A percentile compares a stretch with the other conserved stretches of the same genome.
These are phyloP conservation scores for Pristionchus pacificus DNA, from an alignment of 1,140 invertebrate genomes.

Conservation along the genomic window DNA sequence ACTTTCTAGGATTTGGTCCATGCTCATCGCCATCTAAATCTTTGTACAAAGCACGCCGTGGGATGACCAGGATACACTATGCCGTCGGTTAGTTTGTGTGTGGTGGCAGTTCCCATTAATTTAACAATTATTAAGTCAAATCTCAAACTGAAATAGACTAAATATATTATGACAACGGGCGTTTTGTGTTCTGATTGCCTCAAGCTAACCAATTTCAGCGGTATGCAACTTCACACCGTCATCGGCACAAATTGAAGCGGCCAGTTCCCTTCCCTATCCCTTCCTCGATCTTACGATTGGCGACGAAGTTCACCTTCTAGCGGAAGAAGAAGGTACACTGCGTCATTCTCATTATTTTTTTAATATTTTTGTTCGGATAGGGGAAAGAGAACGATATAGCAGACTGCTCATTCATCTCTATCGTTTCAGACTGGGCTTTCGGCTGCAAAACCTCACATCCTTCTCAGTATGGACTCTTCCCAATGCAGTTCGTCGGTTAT, in stretches of 20 bases:
- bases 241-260: not conserved
- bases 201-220: not conserved
- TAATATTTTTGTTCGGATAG: no score
- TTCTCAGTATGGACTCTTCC: not conserved
- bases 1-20: no score
- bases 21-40: no score
- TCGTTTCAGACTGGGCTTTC: not conserved
- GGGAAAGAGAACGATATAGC: not conserved
- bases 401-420: no score
- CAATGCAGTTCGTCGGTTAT: not conserved
- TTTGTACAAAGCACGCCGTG: no score
- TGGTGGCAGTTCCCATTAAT: no score
- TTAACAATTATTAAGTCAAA: no score
- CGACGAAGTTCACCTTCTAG: not conserved
- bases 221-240: not conserved
- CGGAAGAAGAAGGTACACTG: not conserved
- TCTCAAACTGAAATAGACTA: no score
- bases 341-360: not conserved
- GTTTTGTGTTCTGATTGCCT: no score
- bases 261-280: not conserved
- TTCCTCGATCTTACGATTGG: not conserved
- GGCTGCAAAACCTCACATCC: not conserved
- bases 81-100: no score
- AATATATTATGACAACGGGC: no score
- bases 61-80: no score